Conservation (phyloP, 2,113 vertebrate genomes). For the Xiphophorus couchianus region DNA sequence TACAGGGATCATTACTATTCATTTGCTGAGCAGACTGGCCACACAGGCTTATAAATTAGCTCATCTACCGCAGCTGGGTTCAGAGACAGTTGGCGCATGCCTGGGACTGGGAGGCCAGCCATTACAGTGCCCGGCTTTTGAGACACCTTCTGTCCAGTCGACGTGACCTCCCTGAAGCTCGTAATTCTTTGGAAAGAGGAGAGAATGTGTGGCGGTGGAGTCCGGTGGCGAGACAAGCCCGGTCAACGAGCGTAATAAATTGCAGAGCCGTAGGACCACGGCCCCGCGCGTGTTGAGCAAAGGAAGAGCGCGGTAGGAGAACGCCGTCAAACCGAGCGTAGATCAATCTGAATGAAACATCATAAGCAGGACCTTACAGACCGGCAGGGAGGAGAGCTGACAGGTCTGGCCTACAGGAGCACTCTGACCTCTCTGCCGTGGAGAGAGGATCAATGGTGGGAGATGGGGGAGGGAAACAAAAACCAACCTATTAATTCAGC, state of each 20-base stretch:
- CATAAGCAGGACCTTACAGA: constrained; percentile 61
- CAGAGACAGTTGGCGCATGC: constrained; percentile 61
- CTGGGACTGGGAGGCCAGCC: constrained; percentile 36
- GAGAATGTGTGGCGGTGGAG: background rate
- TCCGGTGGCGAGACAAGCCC: constrained; percentile 13
- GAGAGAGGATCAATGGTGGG: constrained; percentile 64
- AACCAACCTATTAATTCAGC: constrained; percentile 71
- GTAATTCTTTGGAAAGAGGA: constrained; percentile 26
- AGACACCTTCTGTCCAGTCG: constrained; percentile 60
- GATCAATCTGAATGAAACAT: constrained; percentile 69
- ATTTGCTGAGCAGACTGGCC: constrained; percentile 77
- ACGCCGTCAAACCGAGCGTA: constrained; percentile 63
- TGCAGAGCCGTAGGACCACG: constrained; percentile 30
- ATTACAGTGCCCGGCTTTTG: constrained; percentile 32
- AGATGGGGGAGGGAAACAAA: constrained; percentile 20
- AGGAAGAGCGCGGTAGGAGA: constrained; percentile 47
- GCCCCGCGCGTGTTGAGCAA: constrained; percentile 33
- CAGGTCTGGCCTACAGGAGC: constrained; percentile 68
- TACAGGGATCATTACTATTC: constrained; percentile 74
- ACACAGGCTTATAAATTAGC: constrained; percentile 70
- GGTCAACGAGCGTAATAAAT: constrained; percentile 65
- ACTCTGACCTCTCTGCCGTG: constrained; percentile 56
- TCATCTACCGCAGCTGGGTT: constrained; percentile 64
- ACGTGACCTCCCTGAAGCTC: constrained; percentile 52
- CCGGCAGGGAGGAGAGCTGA: constrained; percentile 54